phyloP scores from a whole-genome alignment of 2,797 vertebrate species.

The Alectoris magna region DNA sequence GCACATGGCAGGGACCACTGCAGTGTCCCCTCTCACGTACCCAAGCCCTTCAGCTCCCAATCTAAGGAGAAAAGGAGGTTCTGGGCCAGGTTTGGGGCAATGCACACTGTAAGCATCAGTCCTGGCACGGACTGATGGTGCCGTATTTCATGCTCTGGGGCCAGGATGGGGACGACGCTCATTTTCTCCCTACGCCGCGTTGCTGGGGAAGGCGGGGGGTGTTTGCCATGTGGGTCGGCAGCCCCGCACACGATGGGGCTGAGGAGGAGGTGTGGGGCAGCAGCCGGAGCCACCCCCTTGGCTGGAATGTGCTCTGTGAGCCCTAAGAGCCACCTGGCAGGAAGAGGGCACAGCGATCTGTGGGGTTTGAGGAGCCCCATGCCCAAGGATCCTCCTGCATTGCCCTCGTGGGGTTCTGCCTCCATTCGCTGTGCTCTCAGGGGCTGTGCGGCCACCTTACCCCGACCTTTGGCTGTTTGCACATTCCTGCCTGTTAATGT shows the following conservation, averaged over 20 bases:
- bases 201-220: conserved; percentile 30
- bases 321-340: rapidly evolving
- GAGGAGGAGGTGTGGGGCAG: background rate
- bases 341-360: background rate
- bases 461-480: conserved; percentile 71
- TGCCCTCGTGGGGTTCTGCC: background rate
- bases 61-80: background rate
- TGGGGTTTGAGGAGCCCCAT: rapidly evolving
- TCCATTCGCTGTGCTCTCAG: rapidly evolving
- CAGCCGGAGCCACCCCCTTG: rapidly evolving
- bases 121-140: background rate
- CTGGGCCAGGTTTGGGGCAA: background rate
- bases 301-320: background rate
- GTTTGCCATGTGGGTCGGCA: background rate
- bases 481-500: conserved; percentile 84
- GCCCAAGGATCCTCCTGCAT: background rate
- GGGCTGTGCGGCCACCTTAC: background rate
- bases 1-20: background rate
- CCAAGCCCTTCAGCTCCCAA: background rate
- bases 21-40: background rate
- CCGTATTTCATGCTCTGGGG: background rate
- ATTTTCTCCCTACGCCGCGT: background rate
- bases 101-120: rapidly evolving
- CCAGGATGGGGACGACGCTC: background rate
- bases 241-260: background rate